A percentile compares a stretch with the other conserved stretches of the same genome.
Evolutionary conservation across 2,797 vertebrate species (phyloP).

Genomic region (Chanos chanos): DNA sequence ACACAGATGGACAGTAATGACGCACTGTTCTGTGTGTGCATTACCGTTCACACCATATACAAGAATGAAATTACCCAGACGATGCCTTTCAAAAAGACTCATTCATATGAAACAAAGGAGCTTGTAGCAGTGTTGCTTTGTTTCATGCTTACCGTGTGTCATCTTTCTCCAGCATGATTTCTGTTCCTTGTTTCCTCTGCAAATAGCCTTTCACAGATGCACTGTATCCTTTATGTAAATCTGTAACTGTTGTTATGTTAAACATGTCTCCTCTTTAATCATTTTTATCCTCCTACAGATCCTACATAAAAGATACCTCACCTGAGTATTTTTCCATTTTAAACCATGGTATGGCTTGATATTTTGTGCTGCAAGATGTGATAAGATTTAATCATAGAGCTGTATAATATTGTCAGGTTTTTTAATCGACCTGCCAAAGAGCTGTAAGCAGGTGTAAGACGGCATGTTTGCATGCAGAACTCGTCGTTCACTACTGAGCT

Average conservation of each 20-base stretch:
- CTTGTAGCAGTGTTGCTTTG: not conserved
- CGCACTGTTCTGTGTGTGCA: no score
- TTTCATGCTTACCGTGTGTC: conserved; percentile 7
- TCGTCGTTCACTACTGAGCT: no score
- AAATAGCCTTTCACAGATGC: conserved; percentile 26
- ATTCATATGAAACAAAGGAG: no score
- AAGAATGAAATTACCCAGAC: no score
- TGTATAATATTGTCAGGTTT: no score
- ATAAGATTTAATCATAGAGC: no score
- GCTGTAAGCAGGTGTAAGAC: no score
- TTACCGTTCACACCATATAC: no score
- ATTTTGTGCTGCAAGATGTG: conserved; percentile 6
- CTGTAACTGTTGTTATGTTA: conserved; percentile 44
- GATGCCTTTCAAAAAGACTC: no score
- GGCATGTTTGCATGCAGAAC: no score
- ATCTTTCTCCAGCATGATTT: conserved; percentile 22
- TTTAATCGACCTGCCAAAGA: no score
- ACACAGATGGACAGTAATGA: no score
- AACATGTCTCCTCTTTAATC: conserved; percentile 21
- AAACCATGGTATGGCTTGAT: not conserved
- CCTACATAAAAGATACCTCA: conserved; percentile 26
- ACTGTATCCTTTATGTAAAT: conserved; percentile 41
- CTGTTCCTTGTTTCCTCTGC: conserved; percentile 37
- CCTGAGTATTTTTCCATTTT: conserved; percentile 26
- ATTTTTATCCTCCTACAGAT: conserved; percentile 25